Evolutionary conservation across 2,113 vertebrate species (phyloP), one percentile per base, ranked within the genome.

Genomic region (Corythoichthys haematopterus): DNA sequence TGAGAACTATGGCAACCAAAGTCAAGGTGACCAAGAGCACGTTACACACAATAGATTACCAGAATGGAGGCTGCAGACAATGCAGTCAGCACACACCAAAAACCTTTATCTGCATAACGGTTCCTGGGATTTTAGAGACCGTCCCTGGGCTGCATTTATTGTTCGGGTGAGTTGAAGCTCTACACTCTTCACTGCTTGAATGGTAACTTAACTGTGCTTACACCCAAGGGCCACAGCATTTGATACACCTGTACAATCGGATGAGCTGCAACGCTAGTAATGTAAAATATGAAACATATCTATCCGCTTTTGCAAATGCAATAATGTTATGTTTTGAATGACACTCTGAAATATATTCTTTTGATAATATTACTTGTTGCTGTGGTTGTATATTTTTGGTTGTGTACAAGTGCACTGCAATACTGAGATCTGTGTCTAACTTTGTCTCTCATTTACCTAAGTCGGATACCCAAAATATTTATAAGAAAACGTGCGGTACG

Each of bases 21-120:
- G 91, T 92, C 92, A 93, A 92, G 91, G 91, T 92, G 92, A 93
- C 91, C 91, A 93, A 88, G 90, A 92, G 88, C 91, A 90, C 88
- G 88, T 88, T 89, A 89, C 89, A 88, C 89, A 91, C 87, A 91
- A 91, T 91, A 91, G 90, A 91, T 92, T 93, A 88, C 80, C 85
- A 81, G 85, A 91, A 88, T 82, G 87, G 87, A 89, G 83, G 80
- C 87, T 80, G 86, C 63, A 91, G 88, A 92, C 91, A 91, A 90
- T 91, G 87, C 87, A 88, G 88, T 89, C 86, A 87, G 88, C 87
- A 86, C 89, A 85, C 87, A 86, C 87, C 82, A 86, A 87, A 86
- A 85, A 80, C 77, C 87, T 90, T 90, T 90, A 89, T 90, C 87
- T 88, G 80, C 76, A 81, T 83, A 75, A 82, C 87, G 88, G 86